Conservation (phyloP, 2,113 vertebrate genomes). For the Aspiorhynchus laticeps region DNA sequence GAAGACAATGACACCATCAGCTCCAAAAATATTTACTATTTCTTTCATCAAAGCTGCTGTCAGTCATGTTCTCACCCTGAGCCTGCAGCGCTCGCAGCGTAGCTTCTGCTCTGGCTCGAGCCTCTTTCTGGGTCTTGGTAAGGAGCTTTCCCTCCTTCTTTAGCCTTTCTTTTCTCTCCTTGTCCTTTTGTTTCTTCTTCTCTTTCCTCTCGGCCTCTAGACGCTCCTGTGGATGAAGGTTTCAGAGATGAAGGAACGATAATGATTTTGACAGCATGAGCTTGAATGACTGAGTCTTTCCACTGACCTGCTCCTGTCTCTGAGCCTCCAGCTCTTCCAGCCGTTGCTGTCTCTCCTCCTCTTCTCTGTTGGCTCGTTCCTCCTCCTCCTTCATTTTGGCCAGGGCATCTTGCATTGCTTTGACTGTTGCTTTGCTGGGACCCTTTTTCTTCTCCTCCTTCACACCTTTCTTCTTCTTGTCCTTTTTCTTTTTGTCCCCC, state of each 20-base stretch:
- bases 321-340: conserved; percentile 91
- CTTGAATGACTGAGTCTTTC: neutral
- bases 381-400: conserved; percentile 96
- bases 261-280: neutral
- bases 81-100: conserved; percentile 92
- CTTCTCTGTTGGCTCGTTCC: conserved; percentile 87
- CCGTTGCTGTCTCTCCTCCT: conserved; percentile 84
- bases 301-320: conserved; percentile 87
- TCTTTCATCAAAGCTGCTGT: neutral
- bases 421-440: conserved; percentile 93
- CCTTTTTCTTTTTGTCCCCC: conserved; percentile 93
- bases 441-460: conserved; percentile 92
- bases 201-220: conserved; percentile 94
- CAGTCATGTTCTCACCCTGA: conserved; percentile 80
- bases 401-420: conserved; percentile 97
- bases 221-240: conserved; percentile 80
- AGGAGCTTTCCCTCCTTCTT: conserved; percentile 97
- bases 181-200: conserved; percentile 97
- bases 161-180: conserved; percentile 94
- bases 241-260: neutral
- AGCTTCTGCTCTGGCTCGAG: conserved; percentile 87
- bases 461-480: conserved; percentile 90
- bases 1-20: neutral
- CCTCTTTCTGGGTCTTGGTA: conserved; percentile 91
- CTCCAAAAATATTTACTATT: neutral